phyloP scores from a whole-genome alignment of 1,140 invertebrate genomes.

The Phymastichus coffea region DNA sequence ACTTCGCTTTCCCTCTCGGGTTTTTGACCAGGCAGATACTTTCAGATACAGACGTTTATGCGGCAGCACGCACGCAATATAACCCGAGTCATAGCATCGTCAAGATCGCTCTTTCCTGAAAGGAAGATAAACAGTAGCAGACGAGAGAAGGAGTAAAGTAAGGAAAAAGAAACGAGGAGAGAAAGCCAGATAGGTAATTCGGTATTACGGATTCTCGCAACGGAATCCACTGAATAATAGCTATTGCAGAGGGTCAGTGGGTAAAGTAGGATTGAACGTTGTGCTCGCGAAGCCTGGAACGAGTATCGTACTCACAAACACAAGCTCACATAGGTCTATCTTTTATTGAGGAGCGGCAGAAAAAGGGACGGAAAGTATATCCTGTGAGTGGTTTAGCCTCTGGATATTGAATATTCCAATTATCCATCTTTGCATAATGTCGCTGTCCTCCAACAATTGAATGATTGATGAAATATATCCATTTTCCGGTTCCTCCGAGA shows the following conservation, averaged over 20 bases:
- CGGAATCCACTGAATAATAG: constrained; percentile 12
- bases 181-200: background rate
- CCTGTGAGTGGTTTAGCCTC: constrained; percentile 1
- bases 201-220: background rate
- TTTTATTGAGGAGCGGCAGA: background rate
- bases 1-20: no score
- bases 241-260: constrained; percentile 1
- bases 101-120: no score
- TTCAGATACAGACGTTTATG: no score
- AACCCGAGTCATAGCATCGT: no score
- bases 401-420: constrained; percentile 17
- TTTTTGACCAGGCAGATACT: no score
- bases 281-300: background rate
- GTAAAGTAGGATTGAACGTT: constrained; percentile 5
- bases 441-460: background rate
- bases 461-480: constrained; percentile 15
- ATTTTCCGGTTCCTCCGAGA: background rate
- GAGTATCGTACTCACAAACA: background rate
- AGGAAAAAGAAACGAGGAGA: no score
- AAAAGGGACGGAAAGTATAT: no score
- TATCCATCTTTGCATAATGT: constrained; percentile 16
- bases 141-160: no score
- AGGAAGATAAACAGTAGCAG: no score
- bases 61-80: no score
- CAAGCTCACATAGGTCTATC: background rate